phyloP scores from a whole-genome alignment of 2,888 invertebrate genomes.

The Biston betularia region DNA sequence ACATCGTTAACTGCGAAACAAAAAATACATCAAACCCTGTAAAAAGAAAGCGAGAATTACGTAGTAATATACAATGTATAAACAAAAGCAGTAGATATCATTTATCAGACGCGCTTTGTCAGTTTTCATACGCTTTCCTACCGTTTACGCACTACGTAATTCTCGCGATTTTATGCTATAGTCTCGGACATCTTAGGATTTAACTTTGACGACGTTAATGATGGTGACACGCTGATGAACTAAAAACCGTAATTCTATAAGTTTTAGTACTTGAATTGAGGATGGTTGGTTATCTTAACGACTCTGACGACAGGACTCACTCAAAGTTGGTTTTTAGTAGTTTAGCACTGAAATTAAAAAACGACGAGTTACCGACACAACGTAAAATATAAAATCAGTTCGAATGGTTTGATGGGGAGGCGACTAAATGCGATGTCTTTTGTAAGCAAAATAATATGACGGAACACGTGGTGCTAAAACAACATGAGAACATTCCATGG shows the following conservation, averaged over 20 bases:
- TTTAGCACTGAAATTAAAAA: constrained; percentile 79
- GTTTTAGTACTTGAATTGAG: constrained; percentile 55
- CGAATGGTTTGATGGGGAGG: not conserved
- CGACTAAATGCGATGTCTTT: constrained; percentile 1
- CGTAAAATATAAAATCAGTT: not conserved
- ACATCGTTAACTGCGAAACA: constrained; percentile 73
- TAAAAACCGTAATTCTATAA: constrained; percentile 44
- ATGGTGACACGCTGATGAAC: constrained; percentile 28
- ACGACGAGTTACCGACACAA: constrained; percentile 32
- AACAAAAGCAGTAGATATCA: too few species aligned
- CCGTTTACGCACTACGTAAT: too few species aligned
- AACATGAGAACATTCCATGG: not conserved
- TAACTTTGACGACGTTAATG: not conserved
- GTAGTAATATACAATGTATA: too few species aligned
- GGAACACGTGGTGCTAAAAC: not conserved
- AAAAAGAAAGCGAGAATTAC: too few species aligned
- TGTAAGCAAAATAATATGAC: not conserved
- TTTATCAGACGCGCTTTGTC: too few species aligned
- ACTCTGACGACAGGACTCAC: constrained; percentile 67
- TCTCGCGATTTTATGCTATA: too few species aligned
- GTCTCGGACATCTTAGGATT: not conserved
- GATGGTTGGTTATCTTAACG: constrained; percentile 58
- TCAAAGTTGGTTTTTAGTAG: constrained; percentile 66
- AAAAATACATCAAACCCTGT: too few species aligned
- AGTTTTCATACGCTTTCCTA: too few species aligned